These are phyloP conservation scores for Lasioglossum marginatum DNA, from an alignment of 2,888 invertebrate genomes.

Conservation along the genomic window DNA sequence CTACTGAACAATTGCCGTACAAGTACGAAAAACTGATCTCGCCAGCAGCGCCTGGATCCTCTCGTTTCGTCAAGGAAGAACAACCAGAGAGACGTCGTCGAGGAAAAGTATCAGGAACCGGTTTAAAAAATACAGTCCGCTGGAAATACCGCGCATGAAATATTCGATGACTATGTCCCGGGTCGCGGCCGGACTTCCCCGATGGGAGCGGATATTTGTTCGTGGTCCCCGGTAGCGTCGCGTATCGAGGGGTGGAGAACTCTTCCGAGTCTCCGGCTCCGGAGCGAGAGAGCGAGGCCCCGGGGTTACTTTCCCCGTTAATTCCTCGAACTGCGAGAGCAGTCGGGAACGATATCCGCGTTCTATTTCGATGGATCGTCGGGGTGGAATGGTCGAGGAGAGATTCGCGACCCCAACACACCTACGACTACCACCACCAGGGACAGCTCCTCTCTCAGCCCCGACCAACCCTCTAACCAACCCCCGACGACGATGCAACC, in stretches of 20 bases:
- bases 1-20: no score
- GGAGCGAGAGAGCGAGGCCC: not conserved
- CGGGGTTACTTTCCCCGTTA: conserved; percentile 49
- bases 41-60: not conserved
- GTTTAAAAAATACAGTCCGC: conserved; percentile 11
- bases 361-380: conserved; percentile 68
- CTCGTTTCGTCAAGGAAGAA: not conserved
- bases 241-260: not conserved
- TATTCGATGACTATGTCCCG: conserved; percentile 27
- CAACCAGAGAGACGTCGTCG: not conserved
- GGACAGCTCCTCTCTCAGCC: conserved; percentile 11
- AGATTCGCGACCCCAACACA: conserved; percentile 73
- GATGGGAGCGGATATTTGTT: not conserved
- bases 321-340: conserved; percentile 61
- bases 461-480: conserved; percentile 48
- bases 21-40: no score
- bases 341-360: conserved; percentile 68
- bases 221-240: not conserved
- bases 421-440: conserved; percentile 53
- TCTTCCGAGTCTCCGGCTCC: conserved; percentile 19
- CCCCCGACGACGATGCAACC: conserved; percentile 61
- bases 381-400: conserved; percentile 71
- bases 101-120: not conserved
- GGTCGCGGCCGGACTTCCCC: not conserved
- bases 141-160: conserved; percentile 49